Evolutionary conservation across 2,113 vertebrate genomes (phyloP).

Genomic region (Tyto alba): DNA sequence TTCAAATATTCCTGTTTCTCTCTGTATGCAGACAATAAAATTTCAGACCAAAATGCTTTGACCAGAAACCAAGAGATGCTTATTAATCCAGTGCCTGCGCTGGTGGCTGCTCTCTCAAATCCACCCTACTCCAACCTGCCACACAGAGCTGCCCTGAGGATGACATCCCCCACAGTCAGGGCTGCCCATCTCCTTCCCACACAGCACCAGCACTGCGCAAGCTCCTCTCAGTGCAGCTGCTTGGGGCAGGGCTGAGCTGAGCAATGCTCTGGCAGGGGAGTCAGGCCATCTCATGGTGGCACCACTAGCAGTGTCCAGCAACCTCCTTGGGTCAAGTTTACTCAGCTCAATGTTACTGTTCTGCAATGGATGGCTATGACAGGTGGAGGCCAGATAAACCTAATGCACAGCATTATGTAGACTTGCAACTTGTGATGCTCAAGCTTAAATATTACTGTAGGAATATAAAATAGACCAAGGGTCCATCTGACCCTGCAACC

Average conservation of each 20-base stretch:
- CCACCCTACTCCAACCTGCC: background rate
- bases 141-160: background rate
- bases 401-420: accelerated
- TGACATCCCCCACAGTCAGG: accelerated
- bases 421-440: background rate
- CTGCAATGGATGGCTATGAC: background rate
- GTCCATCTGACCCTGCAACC: background rate
- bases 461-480: background rate
- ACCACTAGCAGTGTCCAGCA: background rate
- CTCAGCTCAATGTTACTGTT: accelerated
- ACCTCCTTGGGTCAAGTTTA: accelerated
- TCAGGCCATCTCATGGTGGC: background rate
- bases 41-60: background rate
- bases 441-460: background rate
- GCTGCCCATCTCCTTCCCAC: background rate
- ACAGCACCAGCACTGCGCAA: background rate
- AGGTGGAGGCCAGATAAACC: background rate
- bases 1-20: background rate
- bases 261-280: background rate
- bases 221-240: background rate
- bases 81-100: background rate
- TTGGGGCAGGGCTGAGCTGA: background rate
- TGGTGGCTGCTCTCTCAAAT: background rate
- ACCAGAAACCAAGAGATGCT: background rate
- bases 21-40: slow-evolving; percentile 16